phyloP scores from a whole-genome alignment of 1,140 invertebrate genomes.

The Drosophila mojavensis region DNA sequence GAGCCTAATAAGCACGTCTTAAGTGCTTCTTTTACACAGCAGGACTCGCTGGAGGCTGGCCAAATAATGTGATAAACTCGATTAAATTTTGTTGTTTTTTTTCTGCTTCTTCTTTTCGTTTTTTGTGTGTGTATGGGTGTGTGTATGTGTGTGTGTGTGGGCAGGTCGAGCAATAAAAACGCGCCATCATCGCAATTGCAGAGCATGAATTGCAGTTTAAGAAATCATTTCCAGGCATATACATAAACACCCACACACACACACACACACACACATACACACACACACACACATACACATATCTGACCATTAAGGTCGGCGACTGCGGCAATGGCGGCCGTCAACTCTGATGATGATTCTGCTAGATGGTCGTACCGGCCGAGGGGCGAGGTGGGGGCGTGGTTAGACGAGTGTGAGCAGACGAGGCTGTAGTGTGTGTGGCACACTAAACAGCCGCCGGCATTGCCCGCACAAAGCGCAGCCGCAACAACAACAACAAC shows the following conservation, averaged over 20 bases:
- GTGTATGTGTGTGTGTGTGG: not conserved
- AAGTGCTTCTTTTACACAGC: slow-evolving; percentile 50
- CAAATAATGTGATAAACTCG: slow-evolving; percentile 76
- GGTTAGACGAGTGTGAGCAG: not conserved
- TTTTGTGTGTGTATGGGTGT: too few relatives aligned
- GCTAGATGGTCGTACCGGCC: slow-evolving; percentile 10
- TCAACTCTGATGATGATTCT: slow-evolving; percentile 72
- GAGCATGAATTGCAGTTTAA: slow-evolving; percentile 80
- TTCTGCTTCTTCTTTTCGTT: not conserved
- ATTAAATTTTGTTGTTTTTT: slow-evolving; percentile 60
- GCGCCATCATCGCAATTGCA: slow-evolving; percentile 77
- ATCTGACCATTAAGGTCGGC: slow-evolving; percentile 79
- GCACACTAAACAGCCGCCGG: slow-evolving; percentile 54
- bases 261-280: slow-evolving; percentile 22
- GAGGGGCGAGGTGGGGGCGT: not conserved
- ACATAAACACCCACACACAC: slow-evolving; percentile 15
- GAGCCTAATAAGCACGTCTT: slow-evolving; percentile 77
- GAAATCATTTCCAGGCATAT: slow-evolving; percentile 54
- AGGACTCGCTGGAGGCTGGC: slow-evolving; percentile 25
- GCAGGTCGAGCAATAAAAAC: slow-evolving; percentile 63
- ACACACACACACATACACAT: slow-evolving; percentile 23
- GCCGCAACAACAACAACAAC: slow-evolving; percentile 33
- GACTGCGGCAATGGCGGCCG: slow-evolving; percentile 64
- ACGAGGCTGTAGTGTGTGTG: slow-evolving; percentile 25
- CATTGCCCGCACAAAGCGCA: slow-evolving; percentile 36